Conservation (phyloP, 64 coral and sea anemone species). For the Pocillopora damicornis region DNA sequence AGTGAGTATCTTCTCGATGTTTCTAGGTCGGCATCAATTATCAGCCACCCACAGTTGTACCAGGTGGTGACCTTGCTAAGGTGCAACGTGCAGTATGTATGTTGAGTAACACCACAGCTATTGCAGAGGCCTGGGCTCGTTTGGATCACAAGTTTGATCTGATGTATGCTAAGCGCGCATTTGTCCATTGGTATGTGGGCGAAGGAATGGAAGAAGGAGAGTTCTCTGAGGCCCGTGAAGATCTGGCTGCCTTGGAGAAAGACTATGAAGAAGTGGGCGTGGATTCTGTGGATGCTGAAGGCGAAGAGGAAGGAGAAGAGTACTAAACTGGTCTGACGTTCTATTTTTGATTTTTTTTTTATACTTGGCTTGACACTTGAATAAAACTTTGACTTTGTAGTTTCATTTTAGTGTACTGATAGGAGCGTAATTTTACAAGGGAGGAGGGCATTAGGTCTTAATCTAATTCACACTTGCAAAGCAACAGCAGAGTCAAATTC, state of each 20-base stretch:
- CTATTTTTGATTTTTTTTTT: slow-evolving; percentile 27
- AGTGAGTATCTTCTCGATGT: neutral
- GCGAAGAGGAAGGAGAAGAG: slow-evolving; percentile 39
- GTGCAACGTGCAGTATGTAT: slow-evolving; percentile 42
- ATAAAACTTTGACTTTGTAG: slow-evolving; percentile 8
- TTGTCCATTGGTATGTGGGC: slow-evolving; percentile 44
- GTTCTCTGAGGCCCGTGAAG: slow-evolving; percentile 41
- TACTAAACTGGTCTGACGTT: slow-evolving; percentile 32
- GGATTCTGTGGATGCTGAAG: slow-evolving; percentile 39
- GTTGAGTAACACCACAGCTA: slow-evolving; percentile 45
- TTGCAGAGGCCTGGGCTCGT: slow-evolving; percentile 35
- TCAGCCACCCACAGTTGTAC: slow-evolving; percentile 36
- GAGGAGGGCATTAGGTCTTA: neutral
- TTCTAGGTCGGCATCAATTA: slow-evolving; percentile 41
- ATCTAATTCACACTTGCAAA: neutral
- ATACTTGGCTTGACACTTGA: slow-evolving; percentile 27
- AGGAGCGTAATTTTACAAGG: neutral
- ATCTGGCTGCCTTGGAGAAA: slow-evolving; percentile 34
- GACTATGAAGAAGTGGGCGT: slow-evolving; percentile 46
- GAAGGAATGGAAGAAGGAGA: slow-evolving; percentile 35
- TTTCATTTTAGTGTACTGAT: neutral
- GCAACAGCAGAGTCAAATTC: too few species aligned
- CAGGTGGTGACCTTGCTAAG: slow-evolving; percentile 28
- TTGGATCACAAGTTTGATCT: slow-evolving; percentile 44
- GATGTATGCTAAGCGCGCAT: slow-evolving; percentile 38